Conservation (phyloP, 2,888 invertebrate species). For the Netelia inedita region DNA sequence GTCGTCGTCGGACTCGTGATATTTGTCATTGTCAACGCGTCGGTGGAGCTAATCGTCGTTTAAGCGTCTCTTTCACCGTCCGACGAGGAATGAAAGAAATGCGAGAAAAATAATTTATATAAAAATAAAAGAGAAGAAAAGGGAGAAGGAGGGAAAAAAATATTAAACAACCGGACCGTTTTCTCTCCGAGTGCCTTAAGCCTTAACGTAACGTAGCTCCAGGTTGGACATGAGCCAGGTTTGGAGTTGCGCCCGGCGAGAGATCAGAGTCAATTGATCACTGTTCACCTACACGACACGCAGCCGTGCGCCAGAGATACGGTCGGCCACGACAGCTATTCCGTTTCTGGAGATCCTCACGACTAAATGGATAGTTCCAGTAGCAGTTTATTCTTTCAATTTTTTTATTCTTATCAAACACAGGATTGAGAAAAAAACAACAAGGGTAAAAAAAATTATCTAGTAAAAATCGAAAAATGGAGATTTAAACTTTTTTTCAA, state of each 20-base stretch:
- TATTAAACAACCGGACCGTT: constrained; percentile 38
- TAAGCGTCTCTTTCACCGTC: too few species aligned
- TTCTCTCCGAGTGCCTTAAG: constrained; percentile 36
- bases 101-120: background rate
- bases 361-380: constrained; percentile 43
- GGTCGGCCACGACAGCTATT: constrained; percentile 56
- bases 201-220: constrained; percentile 15
- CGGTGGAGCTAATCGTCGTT: background rate
- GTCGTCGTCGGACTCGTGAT: background rate
- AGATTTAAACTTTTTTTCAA: too few species aligned
- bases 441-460: background rate
- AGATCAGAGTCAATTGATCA: constrained; percentile 70
- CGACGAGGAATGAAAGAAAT: constrained; percentile 21
- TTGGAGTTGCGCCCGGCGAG: constrained; percentile 60
- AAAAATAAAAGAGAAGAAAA: background rate
- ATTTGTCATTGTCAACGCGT: constrained; percentile 36
- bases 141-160: constrained; percentile 41
- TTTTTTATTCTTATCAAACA: too few species aligned
- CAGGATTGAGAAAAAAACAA: constrained; percentile 6
- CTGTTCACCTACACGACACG: constrained; percentile 62
- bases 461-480: background rate
- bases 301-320: constrained; percentile 34
- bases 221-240: constrained; percentile 52
- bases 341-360: constrained; percentile 56
- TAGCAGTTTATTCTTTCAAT: constrained; percentile 8